These are phyloP conservation scores for Stichopus chloronotus DNA, from an alignment of 35 echinoderm and acorn worm genomes.

Conservation along the genomic window DNA sequence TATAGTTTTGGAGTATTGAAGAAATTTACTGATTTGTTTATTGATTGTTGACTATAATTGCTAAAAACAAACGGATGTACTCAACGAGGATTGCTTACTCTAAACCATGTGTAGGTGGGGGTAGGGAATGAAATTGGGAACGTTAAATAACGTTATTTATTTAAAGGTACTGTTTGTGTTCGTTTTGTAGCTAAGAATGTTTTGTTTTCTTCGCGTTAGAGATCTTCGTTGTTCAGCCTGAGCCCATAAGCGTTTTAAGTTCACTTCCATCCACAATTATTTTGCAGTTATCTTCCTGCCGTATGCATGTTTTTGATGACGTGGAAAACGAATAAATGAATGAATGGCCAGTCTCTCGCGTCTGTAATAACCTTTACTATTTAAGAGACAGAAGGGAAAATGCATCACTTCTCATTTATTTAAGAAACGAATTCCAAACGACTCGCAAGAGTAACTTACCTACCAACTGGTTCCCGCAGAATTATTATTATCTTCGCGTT, in stretches of 20 bases:
- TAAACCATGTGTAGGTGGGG: neutral
- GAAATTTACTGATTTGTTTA: neutral
- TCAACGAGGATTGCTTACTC: neutral
- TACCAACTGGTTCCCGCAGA: conserved; percentile 15
- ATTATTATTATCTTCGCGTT: conserved; percentile 45
- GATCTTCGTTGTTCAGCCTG: neutral
- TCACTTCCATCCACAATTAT: neutral
- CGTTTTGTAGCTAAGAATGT: neutral
- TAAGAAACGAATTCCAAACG: too few relatives aligned
- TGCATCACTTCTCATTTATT: too few relatives aligned
- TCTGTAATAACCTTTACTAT: too few relatives aligned
- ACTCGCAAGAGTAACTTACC: neutral
- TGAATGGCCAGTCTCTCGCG: neutral
- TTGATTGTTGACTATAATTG: neutral
- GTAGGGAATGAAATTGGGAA: neutral
- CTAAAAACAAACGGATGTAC: neutral
- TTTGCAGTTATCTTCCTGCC: neutral
- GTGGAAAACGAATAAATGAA: neutral
- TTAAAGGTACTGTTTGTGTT: neutral
- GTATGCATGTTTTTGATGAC: neutral
- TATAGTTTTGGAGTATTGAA: neutral
- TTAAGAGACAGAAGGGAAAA: too few relatives aligned
- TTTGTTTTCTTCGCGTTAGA: neutral
- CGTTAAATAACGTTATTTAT: neutral
- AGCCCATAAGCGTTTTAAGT: neutral